A percentile compares a stretch with the other conserved stretches of the same genome.
These are phyloP conservation scores for Rhinoptilus africanus DNA, from an alignment of 2,113 vertebrate genomes.

Conservation along the genomic window DNA sequence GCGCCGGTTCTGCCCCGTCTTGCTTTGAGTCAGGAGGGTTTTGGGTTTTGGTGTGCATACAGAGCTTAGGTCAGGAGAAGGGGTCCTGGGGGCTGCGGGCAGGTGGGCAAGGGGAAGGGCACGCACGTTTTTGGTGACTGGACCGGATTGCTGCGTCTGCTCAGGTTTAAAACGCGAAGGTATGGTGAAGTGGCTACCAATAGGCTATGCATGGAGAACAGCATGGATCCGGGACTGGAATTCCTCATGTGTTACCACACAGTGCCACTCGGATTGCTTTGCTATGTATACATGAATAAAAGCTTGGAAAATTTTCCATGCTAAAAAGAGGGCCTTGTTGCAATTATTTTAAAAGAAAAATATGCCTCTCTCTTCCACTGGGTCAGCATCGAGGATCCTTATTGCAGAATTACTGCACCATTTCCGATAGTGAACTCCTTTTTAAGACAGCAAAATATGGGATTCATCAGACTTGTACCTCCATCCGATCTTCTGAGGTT, in stretches of 20 bases:
- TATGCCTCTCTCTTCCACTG: not conserved
- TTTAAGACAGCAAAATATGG: not conserved
- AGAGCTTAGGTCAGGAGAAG: not conserved
- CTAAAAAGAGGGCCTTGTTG: not conserved
- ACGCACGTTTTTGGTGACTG: rapidly evolving
- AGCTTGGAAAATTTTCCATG: not conserved
- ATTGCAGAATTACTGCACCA: not conserved
- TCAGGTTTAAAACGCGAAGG: not conserved
- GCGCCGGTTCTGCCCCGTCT: rapidly evolving
- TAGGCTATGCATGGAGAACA: not conserved
- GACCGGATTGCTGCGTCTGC: rapidly evolving
- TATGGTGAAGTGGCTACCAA: not conserved
- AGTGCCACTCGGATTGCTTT: not conserved
- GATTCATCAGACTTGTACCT: not conserved
- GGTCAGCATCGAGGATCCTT: not conserved
- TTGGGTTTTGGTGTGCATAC: rapidly evolving
- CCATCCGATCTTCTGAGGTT: not conserved
- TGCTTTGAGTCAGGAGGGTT: not conserved
- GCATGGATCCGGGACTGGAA: not conserved
- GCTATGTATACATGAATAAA: not conserved
- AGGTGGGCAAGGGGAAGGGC: not conserved
- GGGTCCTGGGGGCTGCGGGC: not conserved
- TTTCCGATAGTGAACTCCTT: not conserved
- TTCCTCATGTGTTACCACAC: rapidly evolving
- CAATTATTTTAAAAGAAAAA: not conserved